These are phyloP conservation scores for Echeneis naucrates DNA, from an alignment of 2,797 vertebrate species.

Conservation along the genomic window DNA sequence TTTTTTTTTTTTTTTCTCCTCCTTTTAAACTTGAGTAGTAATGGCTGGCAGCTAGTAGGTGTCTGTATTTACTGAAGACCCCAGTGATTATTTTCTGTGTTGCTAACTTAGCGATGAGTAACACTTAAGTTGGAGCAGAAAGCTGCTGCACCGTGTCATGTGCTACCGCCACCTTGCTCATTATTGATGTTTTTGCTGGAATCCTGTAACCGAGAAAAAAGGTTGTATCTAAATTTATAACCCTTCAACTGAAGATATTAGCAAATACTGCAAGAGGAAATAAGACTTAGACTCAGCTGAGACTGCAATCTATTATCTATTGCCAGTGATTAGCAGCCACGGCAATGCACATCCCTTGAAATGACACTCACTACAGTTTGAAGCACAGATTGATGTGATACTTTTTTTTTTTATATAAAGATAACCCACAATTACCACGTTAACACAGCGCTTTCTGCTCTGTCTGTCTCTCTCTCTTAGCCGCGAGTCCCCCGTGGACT, in stretches of 20 bases:
- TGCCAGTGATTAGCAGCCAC: conserved; percentile 13
- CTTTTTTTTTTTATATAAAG: neutral
- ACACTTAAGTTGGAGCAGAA: neutral
- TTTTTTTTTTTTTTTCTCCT: neutral
- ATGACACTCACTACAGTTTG: neutral
- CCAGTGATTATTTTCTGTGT: neutral
- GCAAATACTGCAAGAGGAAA: conserved; percentile 33
- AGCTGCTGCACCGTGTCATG: neutral
- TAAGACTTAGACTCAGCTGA: neutral
- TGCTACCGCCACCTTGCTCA: neutral
- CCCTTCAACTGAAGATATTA: conserved; percentile 11
- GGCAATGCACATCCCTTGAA: neutral
- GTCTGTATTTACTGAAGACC: neutral
- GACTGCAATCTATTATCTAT: conserved; percentile 18
- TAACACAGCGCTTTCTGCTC: neutral
- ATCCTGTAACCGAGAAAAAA: conserved; percentile 5
- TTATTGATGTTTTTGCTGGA: conserved; percentile 2
- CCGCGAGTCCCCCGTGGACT: conserved; percentile 86
- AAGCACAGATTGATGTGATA: neutral
- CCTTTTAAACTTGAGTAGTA: neutral
- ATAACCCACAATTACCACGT: neutral
- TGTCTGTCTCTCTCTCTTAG: conserved; percentile 40
- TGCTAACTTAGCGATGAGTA: neutral
- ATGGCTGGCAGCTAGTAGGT: neutral
- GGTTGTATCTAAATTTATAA: conserved; percentile 1